Percentiles rank a stretch among this genome's conserved stretches.
Conservation (phyloP, 2,888 invertebrate genomes). For the Chrysolina oricalcia region DNA sequence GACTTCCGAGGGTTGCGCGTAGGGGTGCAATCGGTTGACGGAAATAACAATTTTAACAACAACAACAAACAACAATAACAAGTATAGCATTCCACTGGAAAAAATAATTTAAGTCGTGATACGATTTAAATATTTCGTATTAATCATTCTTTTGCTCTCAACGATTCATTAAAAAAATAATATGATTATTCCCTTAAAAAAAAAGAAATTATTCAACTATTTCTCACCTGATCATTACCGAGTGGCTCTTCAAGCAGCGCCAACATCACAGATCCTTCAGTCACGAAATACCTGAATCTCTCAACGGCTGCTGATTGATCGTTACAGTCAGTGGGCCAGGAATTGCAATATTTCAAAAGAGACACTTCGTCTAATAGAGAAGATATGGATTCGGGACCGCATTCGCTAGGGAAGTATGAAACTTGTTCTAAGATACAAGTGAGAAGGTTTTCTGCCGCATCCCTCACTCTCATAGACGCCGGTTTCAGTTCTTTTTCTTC, state of each 20-base stretch:
- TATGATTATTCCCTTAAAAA: no score
- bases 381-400: conserved; percentile 88
- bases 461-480: conserved; percentile 96
- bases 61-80: no score
- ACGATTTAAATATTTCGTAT: no score
- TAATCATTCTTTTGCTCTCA: no score
- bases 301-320: conserved; percentile 78
- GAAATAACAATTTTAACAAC: no score
- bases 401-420: conserved; percentile 88
- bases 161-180: no score
- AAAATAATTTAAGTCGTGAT: no score
- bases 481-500: conserved; percentile 97
- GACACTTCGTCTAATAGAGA: conserved; percentile 92
- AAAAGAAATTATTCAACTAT: no score
- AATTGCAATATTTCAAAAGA: conserved; percentile 83
- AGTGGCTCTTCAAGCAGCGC: conserved; percentile 93
- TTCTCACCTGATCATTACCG: conserved; percentile 76
- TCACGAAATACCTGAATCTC: conserved; percentile 90
- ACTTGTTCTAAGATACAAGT: conserved; percentile 94
- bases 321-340: conserved; percentile 73
- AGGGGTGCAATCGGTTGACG: no score
- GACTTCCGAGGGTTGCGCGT: no score
- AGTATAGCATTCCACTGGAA: no score
- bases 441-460: conserved; percentile 95
- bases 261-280: conserved; percentile 91